Evolutionary conservation across 2,888 invertebrate genomes (phyloP).

Genomic region (Cynaeus angustus): DNA sequence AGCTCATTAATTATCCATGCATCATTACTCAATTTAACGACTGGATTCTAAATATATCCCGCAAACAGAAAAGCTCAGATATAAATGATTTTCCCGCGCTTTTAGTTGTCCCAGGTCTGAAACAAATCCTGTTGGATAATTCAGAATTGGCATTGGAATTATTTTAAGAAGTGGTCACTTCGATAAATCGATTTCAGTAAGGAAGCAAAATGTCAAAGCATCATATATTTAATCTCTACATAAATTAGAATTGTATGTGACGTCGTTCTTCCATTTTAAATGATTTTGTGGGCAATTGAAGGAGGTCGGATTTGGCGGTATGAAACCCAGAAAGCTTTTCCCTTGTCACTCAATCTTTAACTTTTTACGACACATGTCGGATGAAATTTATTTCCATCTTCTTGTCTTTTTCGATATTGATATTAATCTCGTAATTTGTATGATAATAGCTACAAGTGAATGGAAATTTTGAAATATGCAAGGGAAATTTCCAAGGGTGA

Average conservation of each 20-base stretch:
- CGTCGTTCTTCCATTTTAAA: constrained; percentile 25
- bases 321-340: constrained; percentile 13
- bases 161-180: constrained; percentile 44
- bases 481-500: constrained; percentile 21
- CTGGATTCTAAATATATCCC: constrained; percentile 11
- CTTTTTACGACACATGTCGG: constrained; percentile 33
- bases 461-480: constrained; percentile 27
- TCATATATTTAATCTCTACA: constrained; percentile 25
- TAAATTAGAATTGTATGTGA: constrained; percentile 14
- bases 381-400: neutral
- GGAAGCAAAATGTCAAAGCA: constrained; percentile 42
- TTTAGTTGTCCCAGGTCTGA: neutral
- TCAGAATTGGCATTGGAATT: constrained; percentile 44
- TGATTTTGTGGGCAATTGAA: too few species aligned
- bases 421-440: constrained; percentile 35
- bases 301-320: constrained; percentile 22
- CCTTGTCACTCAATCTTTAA: constrained; percentile 36
- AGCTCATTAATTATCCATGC: constrained; percentile 32
- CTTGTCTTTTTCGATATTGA: constrained; percentile 14
- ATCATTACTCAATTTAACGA: constrained; percentile 26
- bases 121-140: constrained; percentile 35
- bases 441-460: constrained; percentile 22
- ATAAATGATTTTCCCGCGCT: constrained; percentile 2
- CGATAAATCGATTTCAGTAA: constrained; percentile 46
- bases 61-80: neutral